phyloP scores from a whole-genome alignment of 1,140 invertebrate species.

The Oryzaephilus surinamensis region DNA sequence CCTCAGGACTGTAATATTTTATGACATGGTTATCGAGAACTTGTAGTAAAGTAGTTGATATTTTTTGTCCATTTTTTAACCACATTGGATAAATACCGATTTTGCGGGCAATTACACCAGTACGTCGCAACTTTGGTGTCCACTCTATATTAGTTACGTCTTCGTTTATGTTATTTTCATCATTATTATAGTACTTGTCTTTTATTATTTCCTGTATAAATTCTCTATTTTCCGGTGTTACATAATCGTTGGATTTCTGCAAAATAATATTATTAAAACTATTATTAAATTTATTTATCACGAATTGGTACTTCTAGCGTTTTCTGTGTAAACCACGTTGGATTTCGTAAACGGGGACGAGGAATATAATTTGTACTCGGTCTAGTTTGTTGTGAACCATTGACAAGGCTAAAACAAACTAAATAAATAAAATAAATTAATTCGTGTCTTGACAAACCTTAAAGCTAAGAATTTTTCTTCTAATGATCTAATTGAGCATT shows the following conservation, averaged over 20 bases:
- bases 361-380: too few species aligned
- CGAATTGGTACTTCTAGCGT: slow-evolving; percentile 30
- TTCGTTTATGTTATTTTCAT: slow-evolving; percentile 37
- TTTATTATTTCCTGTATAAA: slow-evolving; percentile 72
- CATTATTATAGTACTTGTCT: slow-evolving; percentile 44
- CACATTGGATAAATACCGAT: slow-evolving; percentile 90
- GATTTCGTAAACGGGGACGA: slow-evolving; percentile 42
- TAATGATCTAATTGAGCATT: slow-evolving; percentile 13
- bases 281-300: slow-evolving; percentile 1
- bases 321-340: slow-evolving; percentile 46
- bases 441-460: slow-evolving; percentile 14
- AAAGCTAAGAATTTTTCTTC: slow-evolving; percentile 23
- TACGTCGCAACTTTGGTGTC: slow-evolving; percentile 51
- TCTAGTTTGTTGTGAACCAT: too few species aligned
- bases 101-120: slow-evolving; percentile 85
- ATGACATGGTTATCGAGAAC: slow-evolving; percentile 94
- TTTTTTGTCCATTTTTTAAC: slow-evolving; percentile 72
- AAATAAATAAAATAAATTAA: slow-evolving; percentile 1
- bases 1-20: slow-evolving; percentile 77
- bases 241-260: slow-evolving; percentile 53
- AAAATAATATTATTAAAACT: slow-evolving; percentile 19
- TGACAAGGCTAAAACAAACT: slow-evolving; percentile 5
- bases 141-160: slow-evolving; percentile 48
- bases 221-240: slow-evolving; percentile 69
- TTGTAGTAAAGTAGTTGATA: slow-evolving; percentile 75